These are phyloP conservation scores for Elanoides forficatus DNA, from an alignment of 2,113 vertebrate species.

Conservation along the genomic window DNA sequence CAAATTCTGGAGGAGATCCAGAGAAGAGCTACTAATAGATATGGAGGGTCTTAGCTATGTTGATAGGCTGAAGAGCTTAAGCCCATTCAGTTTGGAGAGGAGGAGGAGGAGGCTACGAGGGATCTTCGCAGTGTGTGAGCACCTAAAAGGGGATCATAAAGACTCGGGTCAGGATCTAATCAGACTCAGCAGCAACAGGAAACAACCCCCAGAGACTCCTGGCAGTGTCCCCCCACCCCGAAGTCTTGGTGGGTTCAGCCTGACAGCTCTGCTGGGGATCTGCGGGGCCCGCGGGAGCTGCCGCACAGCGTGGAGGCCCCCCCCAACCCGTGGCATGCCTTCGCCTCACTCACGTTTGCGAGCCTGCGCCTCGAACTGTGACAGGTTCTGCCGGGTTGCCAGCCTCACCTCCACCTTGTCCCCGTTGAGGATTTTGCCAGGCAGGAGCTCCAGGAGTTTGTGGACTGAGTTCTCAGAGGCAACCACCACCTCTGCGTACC, in stretches of 20 bases:
- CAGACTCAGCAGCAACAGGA: not conserved
- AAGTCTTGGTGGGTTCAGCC: not conserved
- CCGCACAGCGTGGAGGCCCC: not conserved
- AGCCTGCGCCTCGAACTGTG: slow-evolving; percentile 86
- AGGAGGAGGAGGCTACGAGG: slow-evolving; percentile 61
- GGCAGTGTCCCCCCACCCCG: not conserved
- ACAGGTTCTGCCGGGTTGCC: slow-evolving; percentile 87
- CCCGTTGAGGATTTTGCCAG: slow-evolving; percentile 85
- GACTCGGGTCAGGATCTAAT: slow-evolving; percentile 49
- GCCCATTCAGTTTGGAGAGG: slow-evolving; percentile 64
- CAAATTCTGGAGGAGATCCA: slow-evolving; percentile 62
- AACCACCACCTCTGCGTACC: slow-evolving; percentile 89
- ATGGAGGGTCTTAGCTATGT: slow-evolving; percentile 63
- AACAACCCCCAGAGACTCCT: slow-evolving; percentile 13
- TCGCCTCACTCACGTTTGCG: slow-evolving; percentile 85
- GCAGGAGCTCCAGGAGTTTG: slow-evolving; percentile 85
- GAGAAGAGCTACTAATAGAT: slow-evolving; percentile 62
- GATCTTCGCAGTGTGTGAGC: slow-evolving; percentile 58
- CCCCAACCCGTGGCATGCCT: not conserved
- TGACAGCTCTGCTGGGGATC: not conserved
- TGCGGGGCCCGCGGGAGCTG: not conserved
- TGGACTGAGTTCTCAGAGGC: slow-evolving; percentile 87
- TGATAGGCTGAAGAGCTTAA: slow-evolving; percentile 64
- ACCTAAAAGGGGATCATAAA: slow-evolving; percentile 67
- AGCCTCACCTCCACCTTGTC: slow-evolving; percentile 87